Percentiles rank a stretch among this genome's conserved stretches.
These are phyloP conservation scores for Capra hircus DNA, from an alignment of 2,113 vertebrate genomes.

Conservation along the genomic window DNA sequence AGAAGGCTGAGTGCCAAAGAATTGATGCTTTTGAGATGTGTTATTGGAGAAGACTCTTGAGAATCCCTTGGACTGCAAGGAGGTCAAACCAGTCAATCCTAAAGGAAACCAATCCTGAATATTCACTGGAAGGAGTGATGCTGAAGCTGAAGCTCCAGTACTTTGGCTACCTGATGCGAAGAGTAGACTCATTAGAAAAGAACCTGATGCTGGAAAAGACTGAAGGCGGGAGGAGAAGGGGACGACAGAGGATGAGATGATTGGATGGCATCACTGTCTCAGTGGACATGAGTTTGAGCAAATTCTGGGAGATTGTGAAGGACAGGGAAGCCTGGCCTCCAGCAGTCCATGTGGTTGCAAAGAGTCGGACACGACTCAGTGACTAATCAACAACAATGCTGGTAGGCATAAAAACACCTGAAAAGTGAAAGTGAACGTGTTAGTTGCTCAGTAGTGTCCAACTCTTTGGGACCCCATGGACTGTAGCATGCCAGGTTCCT, in stretches of 20 bases:
- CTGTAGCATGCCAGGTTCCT: background rate
- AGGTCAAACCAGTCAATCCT: background rate
- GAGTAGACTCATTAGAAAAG: background rate
- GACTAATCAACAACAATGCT: background rate
- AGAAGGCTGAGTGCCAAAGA: background rate
- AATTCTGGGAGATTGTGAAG: background rate
- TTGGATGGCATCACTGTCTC: background rate
- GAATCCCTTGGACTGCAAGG: background rate
- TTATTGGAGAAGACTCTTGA: background rate
- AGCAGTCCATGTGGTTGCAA: background rate
- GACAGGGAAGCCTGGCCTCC: background rate
- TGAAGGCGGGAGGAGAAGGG: background rate
- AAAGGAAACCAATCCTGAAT: background rate
- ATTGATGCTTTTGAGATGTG: background rate
- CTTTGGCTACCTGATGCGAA: background rate
- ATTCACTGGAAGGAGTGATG: background rate
- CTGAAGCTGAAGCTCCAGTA: background rate
- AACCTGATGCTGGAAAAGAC: background rate
- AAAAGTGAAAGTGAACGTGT: background rate
- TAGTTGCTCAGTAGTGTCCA: background rate
- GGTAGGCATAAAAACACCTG: background rate
- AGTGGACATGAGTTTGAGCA: background rate
- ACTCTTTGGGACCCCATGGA: background rate
- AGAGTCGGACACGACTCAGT: background rate
- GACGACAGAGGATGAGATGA: background rate